Base-by-base conservation (phyloP, 2,888 invertebrate genomes). In the Mesorhabditis spiculigera region DNA sequence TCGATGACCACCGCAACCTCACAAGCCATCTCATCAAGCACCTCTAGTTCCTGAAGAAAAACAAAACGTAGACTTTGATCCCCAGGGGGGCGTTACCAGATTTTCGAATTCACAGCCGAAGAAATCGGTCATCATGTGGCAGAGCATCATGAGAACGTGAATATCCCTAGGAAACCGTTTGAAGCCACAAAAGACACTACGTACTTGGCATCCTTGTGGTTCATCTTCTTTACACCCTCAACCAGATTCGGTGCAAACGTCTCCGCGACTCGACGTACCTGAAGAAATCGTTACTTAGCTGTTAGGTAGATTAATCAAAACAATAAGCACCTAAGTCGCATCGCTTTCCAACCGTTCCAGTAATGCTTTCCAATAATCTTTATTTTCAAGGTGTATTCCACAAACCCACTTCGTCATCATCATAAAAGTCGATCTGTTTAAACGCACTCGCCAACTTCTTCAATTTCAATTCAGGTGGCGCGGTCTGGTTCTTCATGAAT, bases 1-100 rank as follows among this genome's bases (percentile, higher is more conserved):
- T 50, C 58, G 58, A 50, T 50, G 58, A 50, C n/a, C 58, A 50
- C 58, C 58, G 58, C 58, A 50, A 50, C n/a, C 58, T 50, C 58
- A 50, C 10, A 10, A 50, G 58, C 58, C 58, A 50, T 13, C 58
- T 10, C 58, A n/a, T 50, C n/a, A 10, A 50, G 58, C 8, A 50
- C 58, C 58, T 50, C 58, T 13, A n/a, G n/a, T 50, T 50, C n/a
- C 58, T 50, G 3, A 50, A 50, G n/a, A 50, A 50, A 50, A 50
- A n/a, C 58, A 50, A 50, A 50, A 13, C 58, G n/a, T 13, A 13
- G 28, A 28, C 28, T 28, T 28, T 28, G 28, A 28, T 28, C 28
- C 28, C 28, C 28, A 28, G 28, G 28, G 28, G n/a, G n/a, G n/a
- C 58, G 58, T 50, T 50, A 10, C 8, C 8, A 50, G n/a, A n/a